Evolutionary conservation across 2,888 invertebrate genomes (phyloP), one percentile per base, ranked within the genome.

Genomic region (Ormyrus nitidulus): DNA sequence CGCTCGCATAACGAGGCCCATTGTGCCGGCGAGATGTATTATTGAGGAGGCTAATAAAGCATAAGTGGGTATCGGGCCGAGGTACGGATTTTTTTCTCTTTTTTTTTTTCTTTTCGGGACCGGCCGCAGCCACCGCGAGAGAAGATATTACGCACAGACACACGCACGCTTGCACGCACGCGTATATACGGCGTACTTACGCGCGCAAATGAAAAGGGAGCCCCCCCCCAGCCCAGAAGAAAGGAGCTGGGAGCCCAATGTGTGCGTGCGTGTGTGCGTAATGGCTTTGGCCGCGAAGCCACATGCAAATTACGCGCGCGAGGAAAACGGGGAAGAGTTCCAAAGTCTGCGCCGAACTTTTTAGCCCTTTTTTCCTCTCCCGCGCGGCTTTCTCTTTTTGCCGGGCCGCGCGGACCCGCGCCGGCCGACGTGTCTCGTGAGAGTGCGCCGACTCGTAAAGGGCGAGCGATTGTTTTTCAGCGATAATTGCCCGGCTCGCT

Each of bases 21-120:
- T 77, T 76, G 80, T 80, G 48, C 77, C 62, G 51, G 64, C 69
- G 62, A 73, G 80, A 81, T 81, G 78, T 78, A 81, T 81, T 72
- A 81, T 81, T 81, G 79, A 79, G 81, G 51, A 81, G 34, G 77
- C 79, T 81, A 81, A 81, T 81, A 81, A 81, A 79, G 76, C 72
- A 79, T 81, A 81, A 81, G 81, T 81, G 81, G 79, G 69, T 66
- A 80, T 80, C 71, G 76, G 34, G 3, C 46, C 71, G 76, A 75
- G 75, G 79, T 71, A 54, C 71, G 66, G 13, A 62, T 71, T 76
- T 68, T 70, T 19, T 19, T 19, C 2, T 19, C 2, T 19, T 1
- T 2, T 19, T 19, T 2, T 1, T 19, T 19, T 19, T 19, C 2
- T 19, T 19, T 34, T 71, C 46, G 11, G 34, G 34, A 7, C 19